These are phyloP conservation scores for Petrophora chlorosata DNA, from an alignment of 2,888 invertebrate species.

Conservation along the genomic window DNA sequence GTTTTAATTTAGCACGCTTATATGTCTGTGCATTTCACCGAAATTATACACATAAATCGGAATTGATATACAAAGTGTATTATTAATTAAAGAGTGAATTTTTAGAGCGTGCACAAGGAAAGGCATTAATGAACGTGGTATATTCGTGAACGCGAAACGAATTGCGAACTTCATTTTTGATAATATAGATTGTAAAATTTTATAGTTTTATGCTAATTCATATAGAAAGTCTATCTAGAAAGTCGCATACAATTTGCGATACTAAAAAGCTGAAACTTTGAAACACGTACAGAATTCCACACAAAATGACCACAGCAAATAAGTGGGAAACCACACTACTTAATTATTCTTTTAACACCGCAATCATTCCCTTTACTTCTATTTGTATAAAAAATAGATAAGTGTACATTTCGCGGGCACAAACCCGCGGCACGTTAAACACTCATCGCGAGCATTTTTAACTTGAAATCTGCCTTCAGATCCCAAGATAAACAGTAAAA, in stretches of 20 bases:
- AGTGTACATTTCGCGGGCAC: slow-evolving; percentile 52
- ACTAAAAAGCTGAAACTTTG: no score
- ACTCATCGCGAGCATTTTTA: slow-evolving; percentile 65
- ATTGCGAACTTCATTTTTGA: slow-evolving; percentile 44
- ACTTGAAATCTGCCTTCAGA: slow-evolving; percentile 63
- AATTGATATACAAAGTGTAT: slow-evolving; percentile 52
- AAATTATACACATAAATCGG: slow-evolving; percentile 50
- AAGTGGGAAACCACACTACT: no score
- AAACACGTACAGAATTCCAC: no score
- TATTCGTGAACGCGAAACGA: slow-evolving; percentile 51
- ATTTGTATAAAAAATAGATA: not conserved
- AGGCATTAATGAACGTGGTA: slow-evolving; percentile 58
- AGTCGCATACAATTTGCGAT: not conserved
- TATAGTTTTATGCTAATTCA: slow-evolving; percentile 33
- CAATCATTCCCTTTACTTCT: not conserved
- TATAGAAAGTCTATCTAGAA: slow-evolving; percentile 40
- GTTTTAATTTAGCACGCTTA: slow-evolving; percentile 34
- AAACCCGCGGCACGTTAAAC: slow-evolving; percentile 55
- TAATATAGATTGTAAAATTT: slow-evolving; percentile 9
- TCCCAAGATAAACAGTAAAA: slow-evolving; percentile 72
- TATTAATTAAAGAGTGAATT: slow-evolving; percentile 54
- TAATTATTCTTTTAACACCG: not conserved
- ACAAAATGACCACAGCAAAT: no score
- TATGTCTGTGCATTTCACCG: slow-evolving; percentile 41
- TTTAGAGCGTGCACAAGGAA: slow-evolving; percentile 58